Base-by-base conservation (phyloP, 2,888 invertebrate genomes). In the Pteria penguin region DNA sequence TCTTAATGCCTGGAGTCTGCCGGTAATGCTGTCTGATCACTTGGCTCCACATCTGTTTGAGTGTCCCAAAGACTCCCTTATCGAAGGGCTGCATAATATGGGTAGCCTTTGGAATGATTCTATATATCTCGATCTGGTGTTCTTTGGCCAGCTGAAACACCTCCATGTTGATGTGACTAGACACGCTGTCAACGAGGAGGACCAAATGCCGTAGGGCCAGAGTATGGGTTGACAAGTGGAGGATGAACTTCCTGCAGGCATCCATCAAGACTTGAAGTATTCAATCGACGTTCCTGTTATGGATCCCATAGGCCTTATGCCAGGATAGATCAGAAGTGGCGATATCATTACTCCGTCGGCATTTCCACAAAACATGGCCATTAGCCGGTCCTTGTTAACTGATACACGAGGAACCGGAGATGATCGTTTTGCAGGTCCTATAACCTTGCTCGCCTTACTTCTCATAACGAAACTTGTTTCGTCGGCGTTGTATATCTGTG, bases 171-270 rank as follows among this genome's bases (percentile, higher is more conserved):
- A 36, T 36, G 45, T 36, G 45, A 36, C 45, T 36, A 36, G 8
- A 11, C 45, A 36, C 45, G 45, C 45, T 36, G 45, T 36, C 45
- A 14, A 36, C 14, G 45, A 36, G 45, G 45, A 36, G 57, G 5
- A 57, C 57, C 5, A 57, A 14, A 22, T 8, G 57, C 11, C 57
- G n/a, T 57, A 14, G 57, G 57, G 8, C 14, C 5, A 5, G 4
- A n/a, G 57, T 22, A 57, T 57, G 57, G 14, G n/a, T 57, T 14
- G 57, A 57, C 57, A 57, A n/a, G n/a, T 57, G 57, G 4, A n/a
- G 22, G 57, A 57, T 57, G 24, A 57, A 57, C 57, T 22, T 57
- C 24, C n/a, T 57, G 57, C 57, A 57, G 5, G 5, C 57, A 57
- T 57, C 57, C 57, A 57, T n/a, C 57, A 8, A 5, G 57, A 57